These are phyloP conservation scores for Ectemnius continuus DNA, from an alignment of 2,888 invertebrate species.

Conservation along the genomic window DNA sequence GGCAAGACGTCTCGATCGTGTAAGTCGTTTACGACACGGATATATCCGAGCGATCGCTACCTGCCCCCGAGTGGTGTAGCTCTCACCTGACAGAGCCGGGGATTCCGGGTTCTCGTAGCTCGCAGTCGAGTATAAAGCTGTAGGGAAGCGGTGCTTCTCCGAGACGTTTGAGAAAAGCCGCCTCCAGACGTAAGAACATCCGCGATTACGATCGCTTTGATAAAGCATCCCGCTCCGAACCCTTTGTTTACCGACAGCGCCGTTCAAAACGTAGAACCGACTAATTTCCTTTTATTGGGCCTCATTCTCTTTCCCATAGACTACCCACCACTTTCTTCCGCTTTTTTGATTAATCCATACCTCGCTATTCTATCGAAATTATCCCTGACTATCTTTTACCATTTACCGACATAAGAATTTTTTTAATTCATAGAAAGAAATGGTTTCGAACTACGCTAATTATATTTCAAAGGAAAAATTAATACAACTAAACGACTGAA, in stretches of 20 bases:
- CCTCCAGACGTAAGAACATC: slow-evolving; percentile 38
- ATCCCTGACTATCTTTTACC: no score
- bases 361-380: no score
- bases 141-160: slow-evolving; percentile 1
- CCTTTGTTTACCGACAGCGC: slow-evolving; percentile 49
- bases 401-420: no score
- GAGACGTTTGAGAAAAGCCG: slow-evolving; percentile 50
- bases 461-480: no score
- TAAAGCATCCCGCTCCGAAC: slow-evolving; percentile 38
- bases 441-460: no score
- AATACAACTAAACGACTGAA: no score
- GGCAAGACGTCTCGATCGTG: slow-evolving; percentile 21
- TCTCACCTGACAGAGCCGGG: slow-evolving; percentile 28
- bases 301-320: neutral
- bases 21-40: slow-evolving; percentile 55
- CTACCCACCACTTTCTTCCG: neutral
- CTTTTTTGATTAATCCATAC: neutral
- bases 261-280: slow-evolving; percentile 34
- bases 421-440: no score
- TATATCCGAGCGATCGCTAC: slow-evolving; percentile 45
- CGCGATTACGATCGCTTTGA: slow-evolving; percentile 50
- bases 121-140: slow-evolving; percentile 8
- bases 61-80: slow-evolving; percentile 46
- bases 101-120: slow-evolving; percentile 44
- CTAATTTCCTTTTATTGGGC: slow-evolving; percentile 26